Percentiles rank a stretch among this genome's conserved stretches.
Conservation (phyloP, 2,113 vertebrate species). For the Hippopotamus amphibius region DNA sequence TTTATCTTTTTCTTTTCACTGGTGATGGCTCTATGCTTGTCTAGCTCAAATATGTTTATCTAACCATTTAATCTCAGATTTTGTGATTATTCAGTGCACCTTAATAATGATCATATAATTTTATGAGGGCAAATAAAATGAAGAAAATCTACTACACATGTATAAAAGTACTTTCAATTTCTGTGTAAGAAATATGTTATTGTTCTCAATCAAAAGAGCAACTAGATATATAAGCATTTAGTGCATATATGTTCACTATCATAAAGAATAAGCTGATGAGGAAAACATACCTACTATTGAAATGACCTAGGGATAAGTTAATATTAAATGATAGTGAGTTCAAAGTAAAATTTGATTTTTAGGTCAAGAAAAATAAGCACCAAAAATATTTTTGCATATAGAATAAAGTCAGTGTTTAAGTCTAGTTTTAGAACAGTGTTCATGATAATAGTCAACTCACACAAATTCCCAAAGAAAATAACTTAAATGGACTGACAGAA, state of each 20-base stretch:
- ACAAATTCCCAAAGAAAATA: neutral
- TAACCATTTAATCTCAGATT: neutral
- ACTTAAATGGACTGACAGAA: neutral
- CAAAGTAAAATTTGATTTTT: neutral
- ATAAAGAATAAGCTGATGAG: neutral
- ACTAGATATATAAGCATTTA: neutral
- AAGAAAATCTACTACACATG: neutral
- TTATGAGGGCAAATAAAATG: neutral
- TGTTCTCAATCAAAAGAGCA: neutral
- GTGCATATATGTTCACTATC: neutral
- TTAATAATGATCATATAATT: neutral
- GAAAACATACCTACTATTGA: neutral
- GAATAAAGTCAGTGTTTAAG: neutral
- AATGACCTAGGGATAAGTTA: neutral
- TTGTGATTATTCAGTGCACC: neutral
- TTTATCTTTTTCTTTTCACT: neutral
- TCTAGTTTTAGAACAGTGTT: neutral
- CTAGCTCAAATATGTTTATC: neutral
- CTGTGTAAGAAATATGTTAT: neutral
- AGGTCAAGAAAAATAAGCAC: neutral
- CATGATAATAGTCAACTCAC: neutral
- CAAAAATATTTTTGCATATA: neutral
- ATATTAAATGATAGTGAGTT: neutral
- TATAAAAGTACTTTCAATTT: neutral
- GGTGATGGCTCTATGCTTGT: neutral